Evolutionary conservation across 2,888 invertebrate genomes (phyloP).

Genomic region (Helobdella robusta): DNA sequence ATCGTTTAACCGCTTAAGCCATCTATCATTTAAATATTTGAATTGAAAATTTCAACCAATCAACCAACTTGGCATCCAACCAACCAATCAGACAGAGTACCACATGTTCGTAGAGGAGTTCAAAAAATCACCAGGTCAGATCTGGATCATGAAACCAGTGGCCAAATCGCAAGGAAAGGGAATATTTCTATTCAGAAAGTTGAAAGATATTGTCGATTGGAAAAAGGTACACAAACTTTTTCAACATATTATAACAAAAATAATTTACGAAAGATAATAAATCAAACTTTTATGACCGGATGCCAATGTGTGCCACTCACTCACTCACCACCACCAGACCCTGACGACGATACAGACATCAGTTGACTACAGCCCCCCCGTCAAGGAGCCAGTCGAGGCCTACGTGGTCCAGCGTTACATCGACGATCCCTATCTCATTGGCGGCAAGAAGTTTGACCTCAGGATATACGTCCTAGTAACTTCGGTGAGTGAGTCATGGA

Average conservation of each 20-base stretch:
- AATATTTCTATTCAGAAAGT: slow-evolving; percentile 57
- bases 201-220: slow-evolving; percentile 54
- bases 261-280: too few species aligned
- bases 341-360: too few species aligned
- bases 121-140: slow-evolving; percentile 54
- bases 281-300: too few species aligned
- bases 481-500: slow-evolving; percentile 46
- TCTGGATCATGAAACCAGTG: slow-evolving; percentile 62
- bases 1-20: too few species aligned
- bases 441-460: slow-evolving; percentile 59
- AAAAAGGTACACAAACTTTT: too few species aligned
- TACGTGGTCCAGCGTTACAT: slow-evolving; percentile 50
- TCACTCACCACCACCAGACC: background rate
- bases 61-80: background rate
- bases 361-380: too few species aligned
- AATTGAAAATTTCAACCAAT: background rate
- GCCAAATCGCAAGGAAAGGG: slow-evolving; percentile 58
- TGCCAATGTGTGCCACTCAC: too few species aligned
- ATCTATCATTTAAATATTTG: too few species aligned
- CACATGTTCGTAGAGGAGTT: slow-evolving; percentile 58
- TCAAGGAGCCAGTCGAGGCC: slow-evolving; percentile 20
- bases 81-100: slow-evolving; percentile 53
- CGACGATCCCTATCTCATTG: slow-evolving; percentile 56
- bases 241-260: too few species aligned
- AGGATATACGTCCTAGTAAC: slow-evolving; percentile 58